Evolutionary conservation across 2,888 invertebrate genomes (phyloP).

Genomic region (Mantis religiosa): DNA sequence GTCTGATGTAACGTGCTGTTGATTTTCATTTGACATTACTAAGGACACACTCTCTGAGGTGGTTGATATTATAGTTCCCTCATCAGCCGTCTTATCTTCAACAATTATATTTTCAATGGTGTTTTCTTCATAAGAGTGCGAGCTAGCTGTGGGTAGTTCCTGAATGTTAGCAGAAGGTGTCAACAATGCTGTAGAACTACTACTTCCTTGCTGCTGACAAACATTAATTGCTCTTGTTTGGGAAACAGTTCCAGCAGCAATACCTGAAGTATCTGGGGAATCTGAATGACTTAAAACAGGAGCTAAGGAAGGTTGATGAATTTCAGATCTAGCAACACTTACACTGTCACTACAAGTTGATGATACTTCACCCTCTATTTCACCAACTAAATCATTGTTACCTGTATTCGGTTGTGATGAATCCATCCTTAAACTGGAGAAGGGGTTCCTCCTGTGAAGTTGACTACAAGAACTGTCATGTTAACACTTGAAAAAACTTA

Average conservation of each 20-base stretch:
- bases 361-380: not conserved
- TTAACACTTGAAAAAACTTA: not conserved
- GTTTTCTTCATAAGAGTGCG: not conserved
- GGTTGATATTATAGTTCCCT: not conserved
- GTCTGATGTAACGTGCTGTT: not conserved
- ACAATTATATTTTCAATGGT: not conserved
- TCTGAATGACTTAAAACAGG: not conserved
- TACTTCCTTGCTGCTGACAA: not conserved
- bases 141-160: not conserved
- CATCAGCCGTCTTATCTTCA: not conserved
- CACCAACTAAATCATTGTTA: not conserved
- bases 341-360: constrained; percentile 4
- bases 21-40: not conserved
- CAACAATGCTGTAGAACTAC: not conserved
- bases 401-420: not conserved
- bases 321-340: not conserved
- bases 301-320: not conserved
- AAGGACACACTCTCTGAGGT: not conserved
- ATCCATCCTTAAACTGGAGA: not conserved
- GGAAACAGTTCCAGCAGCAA: not conserved
- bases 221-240: not conserved
- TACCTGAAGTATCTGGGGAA: constrained; percentile 4
- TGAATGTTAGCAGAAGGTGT: not conserved
- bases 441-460: not conserved
- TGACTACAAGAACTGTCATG: not conserved